These are phyloP conservation scores for Caradrina kadenii DNA, from an alignment of 2,888 invertebrate genomes.

Conservation along the genomic window DNA sequence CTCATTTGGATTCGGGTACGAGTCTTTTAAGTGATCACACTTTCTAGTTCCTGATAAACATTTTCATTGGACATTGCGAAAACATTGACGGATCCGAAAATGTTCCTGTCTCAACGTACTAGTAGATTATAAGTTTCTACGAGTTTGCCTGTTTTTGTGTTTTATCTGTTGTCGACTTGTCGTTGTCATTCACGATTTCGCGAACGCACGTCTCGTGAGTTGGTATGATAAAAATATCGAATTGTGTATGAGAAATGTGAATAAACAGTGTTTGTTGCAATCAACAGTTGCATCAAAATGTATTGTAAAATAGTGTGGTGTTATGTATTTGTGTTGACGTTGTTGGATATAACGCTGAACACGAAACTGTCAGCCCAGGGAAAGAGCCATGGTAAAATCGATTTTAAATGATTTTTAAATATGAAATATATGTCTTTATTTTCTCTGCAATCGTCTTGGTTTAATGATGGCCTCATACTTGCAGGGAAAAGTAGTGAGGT, in stretches of 20 bases:
- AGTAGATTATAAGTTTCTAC: too few species aligned
- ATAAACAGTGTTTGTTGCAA: constrained; percentile 74
- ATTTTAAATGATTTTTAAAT: constrained; percentile 68
- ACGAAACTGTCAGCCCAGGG: constrained; percentile 93
- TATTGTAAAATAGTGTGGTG: constrained; percentile 91
- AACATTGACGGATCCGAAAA: too few species aligned
- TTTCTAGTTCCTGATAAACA: background rate
- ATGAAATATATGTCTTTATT: constrained; percentile 39
- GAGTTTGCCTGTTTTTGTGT: background rate
- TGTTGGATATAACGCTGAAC: constrained; percentile 92
- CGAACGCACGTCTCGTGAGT: constrained; percentile 75
- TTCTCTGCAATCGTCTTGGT: constrained; percentile 6
- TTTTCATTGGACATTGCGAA: background rate
- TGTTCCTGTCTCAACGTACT: too few species aligned
- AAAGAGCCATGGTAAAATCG: constrained; percentile 93
- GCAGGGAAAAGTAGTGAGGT: constrained; percentile 8
- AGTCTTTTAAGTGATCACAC: constrained; percentile 9
- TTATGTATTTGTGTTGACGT: constrained; percentile 92
- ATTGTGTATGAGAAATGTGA: constrained; percentile 83
- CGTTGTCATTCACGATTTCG: constrained; percentile 64
- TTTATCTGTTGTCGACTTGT: constrained; percentile 54
- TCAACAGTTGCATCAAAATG: constrained; percentile 82
- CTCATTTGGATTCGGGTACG: background rate
- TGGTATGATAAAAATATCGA: constrained; percentile 71
- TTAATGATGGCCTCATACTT: background rate